Percentiles rank a stretch among this genome's conserved stretches.
Evolutionary conservation across 2,888 invertebrate species (phyloP).

Genomic region (Agapostemon virescens): DNA sequence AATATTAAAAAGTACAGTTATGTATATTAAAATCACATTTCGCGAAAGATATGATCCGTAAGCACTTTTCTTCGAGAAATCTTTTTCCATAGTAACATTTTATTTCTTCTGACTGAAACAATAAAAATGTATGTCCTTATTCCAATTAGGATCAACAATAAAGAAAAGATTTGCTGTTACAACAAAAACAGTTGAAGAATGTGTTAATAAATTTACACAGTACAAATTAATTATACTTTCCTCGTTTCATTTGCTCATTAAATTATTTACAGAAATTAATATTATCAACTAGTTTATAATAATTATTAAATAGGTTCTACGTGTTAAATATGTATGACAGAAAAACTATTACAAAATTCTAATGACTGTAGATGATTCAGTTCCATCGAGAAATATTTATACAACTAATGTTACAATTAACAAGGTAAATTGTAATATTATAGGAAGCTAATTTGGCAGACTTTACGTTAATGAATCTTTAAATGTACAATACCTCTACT

Average conservation of each 20-base stretch:
- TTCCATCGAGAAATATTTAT: neutral
- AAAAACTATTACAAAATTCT: no score
- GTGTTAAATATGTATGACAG: no score
- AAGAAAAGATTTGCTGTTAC: no score
- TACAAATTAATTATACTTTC: neutral
- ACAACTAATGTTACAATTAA: neutral
- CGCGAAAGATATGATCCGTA: neutral
- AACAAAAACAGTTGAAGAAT: neutral
- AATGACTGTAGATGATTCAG: no score
- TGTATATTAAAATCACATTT: neutral
- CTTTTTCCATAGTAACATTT: no score
- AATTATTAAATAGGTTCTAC: no score
- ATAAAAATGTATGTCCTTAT: neutral
- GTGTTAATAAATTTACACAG: neutral
- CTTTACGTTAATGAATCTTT: neutral
- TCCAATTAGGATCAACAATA: neutral
- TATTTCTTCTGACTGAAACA: neutral
- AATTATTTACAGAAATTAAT: neutral
- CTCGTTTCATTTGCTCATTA: neutral
- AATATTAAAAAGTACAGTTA: neutral
- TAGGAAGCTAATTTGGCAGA: neutral
- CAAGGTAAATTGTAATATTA: neutral
- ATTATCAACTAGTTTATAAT: neutral
- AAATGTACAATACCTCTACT: neutral
- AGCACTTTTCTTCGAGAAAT: neutral